Evolutionary conservation across 37 sponge, comb jelly and placozoan species (phyloP).

Genomic region (Beroe ovata): DNA sequence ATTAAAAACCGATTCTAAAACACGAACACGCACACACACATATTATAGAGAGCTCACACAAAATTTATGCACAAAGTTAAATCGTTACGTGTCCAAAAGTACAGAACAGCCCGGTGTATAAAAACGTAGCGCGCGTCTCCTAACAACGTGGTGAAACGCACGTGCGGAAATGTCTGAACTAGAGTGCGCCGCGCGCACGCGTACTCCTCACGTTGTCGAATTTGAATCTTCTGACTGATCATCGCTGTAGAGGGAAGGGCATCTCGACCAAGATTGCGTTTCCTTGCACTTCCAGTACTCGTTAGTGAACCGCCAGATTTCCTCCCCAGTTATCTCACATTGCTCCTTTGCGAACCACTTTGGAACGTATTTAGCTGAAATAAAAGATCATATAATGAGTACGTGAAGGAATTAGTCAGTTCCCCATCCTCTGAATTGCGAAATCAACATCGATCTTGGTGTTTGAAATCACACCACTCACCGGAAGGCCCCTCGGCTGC

Average conservation of each 20-base stretch:
- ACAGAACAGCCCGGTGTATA: no score
- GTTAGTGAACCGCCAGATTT: slow-evolving; percentile 55
- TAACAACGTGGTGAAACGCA: neutral
- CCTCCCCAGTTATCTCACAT: slow-evolving; percentile 62
- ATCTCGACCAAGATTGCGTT: slow-evolving; percentile 14
- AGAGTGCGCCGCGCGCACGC: neutral
- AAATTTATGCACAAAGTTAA: no score
- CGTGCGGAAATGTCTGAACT: neutral
- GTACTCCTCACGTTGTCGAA: neutral
- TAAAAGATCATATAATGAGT: no score
- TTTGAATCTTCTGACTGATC: neutral
- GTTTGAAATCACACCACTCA: no score
- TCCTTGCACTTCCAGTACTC: slow-evolving; percentile 66
- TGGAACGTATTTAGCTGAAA: slow-evolving; percentile 51
- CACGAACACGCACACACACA: no score
- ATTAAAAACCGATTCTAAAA: no score
- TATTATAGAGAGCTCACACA: no score
- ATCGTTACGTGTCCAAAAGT: no score
- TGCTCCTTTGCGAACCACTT: slow-evolving; percentile 24
- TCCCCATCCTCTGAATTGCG: no score
- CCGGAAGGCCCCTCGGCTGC: slow-evolving; percentile 79
- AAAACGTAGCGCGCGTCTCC: neutral
- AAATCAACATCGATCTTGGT: no score
- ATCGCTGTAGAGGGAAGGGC: slow-evolving; percentile 9
- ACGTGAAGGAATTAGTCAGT: no score